These are phyloP conservation scores for Sigmodon hispidus DNA, from an alignment of 2,113 vertebrate genomes.

Conservation along the genomic window DNA sequence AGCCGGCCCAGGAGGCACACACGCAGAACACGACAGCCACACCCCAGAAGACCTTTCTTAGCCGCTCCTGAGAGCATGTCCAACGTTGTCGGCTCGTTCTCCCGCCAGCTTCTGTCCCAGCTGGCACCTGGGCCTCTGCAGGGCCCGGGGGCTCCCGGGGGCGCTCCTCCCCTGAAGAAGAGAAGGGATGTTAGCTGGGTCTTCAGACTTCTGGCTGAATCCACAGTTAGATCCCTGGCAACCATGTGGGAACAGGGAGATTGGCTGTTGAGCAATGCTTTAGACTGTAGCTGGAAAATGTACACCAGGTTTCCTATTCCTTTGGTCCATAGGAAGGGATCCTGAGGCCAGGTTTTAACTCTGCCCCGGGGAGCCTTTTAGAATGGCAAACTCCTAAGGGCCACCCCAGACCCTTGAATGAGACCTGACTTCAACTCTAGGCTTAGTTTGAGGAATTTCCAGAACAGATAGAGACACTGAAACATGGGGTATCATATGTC, in stretches of 20 bases:
- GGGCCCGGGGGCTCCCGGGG: constrained; percentile 90
- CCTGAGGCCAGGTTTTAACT: not conserved
- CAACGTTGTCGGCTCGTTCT: constrained; percentile 87
- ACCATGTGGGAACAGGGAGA: not conserved
- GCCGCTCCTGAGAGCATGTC: constrained; percentile 87
- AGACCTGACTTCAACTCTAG: not conserved
- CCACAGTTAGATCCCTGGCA: not conserved
- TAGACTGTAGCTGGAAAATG: not conserved
- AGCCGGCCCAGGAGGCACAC: constrained; percentile 95
- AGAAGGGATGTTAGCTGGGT: constrained; percentile 46
- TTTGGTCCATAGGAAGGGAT: too few species aligned
- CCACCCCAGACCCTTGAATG: too few species aligned
- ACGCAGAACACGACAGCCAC: constrained; percentile 94
- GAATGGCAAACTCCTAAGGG: not conserved
- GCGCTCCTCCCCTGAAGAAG: constrained; percentile 91
- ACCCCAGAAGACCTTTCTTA: constrained; percentile 92
- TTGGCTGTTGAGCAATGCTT: too few species aligned
- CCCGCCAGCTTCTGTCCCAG: constrained; percentile 83
- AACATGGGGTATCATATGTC: not conserved
- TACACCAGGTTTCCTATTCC: not conserved
- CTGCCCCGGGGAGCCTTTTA: not conserved
- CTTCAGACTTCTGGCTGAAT: too few species aligned
- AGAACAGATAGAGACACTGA: too few species aligned
- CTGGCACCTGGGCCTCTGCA: constrained; percentile 87
- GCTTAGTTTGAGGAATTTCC: not conserved